Conservation (phyloP, 2,113 vertebrate genomes). For the Alethe castanea region DNA sequence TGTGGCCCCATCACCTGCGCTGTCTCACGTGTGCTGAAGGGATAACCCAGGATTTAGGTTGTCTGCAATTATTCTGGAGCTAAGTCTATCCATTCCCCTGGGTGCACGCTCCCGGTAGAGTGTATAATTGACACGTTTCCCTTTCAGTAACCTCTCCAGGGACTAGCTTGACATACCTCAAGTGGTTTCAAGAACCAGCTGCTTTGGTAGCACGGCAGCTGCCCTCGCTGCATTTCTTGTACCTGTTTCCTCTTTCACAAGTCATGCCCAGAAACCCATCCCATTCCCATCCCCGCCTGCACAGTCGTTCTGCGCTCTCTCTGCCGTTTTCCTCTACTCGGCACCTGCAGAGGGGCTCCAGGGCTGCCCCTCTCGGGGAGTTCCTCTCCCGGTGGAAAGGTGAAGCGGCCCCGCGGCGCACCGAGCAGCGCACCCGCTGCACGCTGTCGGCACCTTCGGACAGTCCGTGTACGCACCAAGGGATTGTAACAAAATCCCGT, state of each 20-base stretch:
- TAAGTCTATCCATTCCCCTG: not conserved
- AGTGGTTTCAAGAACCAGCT: not conserved
- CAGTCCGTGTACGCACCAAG: fast-evolving
- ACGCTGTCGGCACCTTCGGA: fast-evolving
- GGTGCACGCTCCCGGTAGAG: not conserved
- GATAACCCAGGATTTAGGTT: not conserved
- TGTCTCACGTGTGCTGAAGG: not conserved
- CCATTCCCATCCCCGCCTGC: not conserved
- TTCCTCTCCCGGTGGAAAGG: not conserved
- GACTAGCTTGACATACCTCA: not conserved
- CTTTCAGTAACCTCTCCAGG: not conserved
- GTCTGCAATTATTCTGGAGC: not conserved
- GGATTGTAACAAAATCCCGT: fast-evolving
- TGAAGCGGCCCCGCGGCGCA: fast-evolving
- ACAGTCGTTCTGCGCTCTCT: fast-evolving
- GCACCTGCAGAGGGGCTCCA: not conserved
- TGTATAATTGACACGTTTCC: not conserved
- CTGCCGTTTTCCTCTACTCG: fast-evolving
- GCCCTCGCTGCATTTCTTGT: not conserved
- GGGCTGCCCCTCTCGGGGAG: fast-evolving
- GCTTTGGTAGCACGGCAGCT: fast-evolving
- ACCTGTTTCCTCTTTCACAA: not conserved
- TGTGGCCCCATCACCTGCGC: not conserved
- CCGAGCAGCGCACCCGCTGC: fast-evolving
- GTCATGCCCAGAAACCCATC: not conserved